Conservation (phyloP, 2,113 vertebrate genomes). For the Abramis brama region DNA sequence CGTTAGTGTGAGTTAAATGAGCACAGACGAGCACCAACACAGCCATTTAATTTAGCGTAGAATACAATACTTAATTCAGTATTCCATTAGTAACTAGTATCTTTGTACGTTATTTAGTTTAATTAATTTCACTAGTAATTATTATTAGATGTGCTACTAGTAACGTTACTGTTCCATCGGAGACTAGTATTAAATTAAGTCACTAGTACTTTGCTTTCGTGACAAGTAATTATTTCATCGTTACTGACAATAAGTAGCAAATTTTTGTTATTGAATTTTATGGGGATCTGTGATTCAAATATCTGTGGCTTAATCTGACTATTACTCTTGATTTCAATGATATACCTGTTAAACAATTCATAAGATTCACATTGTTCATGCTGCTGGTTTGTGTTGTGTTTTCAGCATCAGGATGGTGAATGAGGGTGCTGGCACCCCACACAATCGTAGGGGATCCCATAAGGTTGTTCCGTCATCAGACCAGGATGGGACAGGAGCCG, state of each 20-base stretch:
- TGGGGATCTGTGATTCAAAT: background rate
- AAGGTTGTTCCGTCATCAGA: slow-evolving; percentile 50
- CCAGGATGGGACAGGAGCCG: slow-evolving; percentile 38
- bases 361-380: background rate
- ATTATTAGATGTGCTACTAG: too few species aligned
- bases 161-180: too few species aligned
- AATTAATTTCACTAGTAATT: too few species aligned
- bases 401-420: slow-evolving; percentile 67
- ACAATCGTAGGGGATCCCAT: slow-evolving; percentile 48
- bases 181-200: too few species aligned
- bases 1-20: background rate
- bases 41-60: background rate
- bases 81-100: too few species aligned
- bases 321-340: background rate
- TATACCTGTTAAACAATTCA: background rate
- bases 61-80: background rate
- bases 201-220: too few species aligned
- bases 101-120: too few species aligned
- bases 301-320: background rate
- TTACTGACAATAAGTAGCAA: too few species aligned
- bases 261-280: background rate
- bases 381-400: background rate
- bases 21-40: background rate
- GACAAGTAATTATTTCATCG: too few species aligned
- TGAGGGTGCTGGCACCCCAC: slow-evolving; percentile 46